A percentile compares a stretch with the other conserved stretches of the same genome.
Evolutionary conservation across 2,797 vertebrate genomes (phyloP).

Genomic region (Dendrocincla fuliginosa): DNA sequence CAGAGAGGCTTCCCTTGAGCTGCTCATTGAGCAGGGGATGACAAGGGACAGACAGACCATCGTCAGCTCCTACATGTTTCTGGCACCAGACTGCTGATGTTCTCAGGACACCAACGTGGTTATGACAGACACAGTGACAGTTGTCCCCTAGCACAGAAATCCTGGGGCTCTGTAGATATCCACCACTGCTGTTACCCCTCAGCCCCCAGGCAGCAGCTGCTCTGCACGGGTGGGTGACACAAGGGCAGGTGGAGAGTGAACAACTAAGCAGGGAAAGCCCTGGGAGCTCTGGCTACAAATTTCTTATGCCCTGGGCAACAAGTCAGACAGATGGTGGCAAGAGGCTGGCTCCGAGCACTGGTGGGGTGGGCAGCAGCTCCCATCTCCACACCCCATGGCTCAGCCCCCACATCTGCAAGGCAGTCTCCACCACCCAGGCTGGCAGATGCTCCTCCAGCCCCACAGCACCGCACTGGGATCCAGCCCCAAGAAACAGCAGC

Average conservation of each 20-base stretch:
- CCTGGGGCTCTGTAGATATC: not conserved
- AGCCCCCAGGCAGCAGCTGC: not conserved
- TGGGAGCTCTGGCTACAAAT: not conserved
- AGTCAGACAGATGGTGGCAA: not conserved
- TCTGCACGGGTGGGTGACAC: not conserved
- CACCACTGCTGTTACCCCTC: not conserved
- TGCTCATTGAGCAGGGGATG: not conserved
- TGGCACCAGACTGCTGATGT: no score
- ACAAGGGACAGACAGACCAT: not conserved
- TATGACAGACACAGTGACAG: not conserved
- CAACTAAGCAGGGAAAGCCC: not conserved
- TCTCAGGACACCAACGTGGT: not conserved
- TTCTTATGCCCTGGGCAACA: not conserved
- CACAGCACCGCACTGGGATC: not conserved
- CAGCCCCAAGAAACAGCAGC: not conserved
- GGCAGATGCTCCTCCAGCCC: not conserved
- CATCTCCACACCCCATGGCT: fast-evolving
- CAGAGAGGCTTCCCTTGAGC: no score
- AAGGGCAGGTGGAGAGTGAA: not conserved
- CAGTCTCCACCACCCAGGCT: not conserved
- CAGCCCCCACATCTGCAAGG: fast-evolving
- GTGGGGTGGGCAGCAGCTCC: not conserved
- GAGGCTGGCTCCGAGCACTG: not conserved
- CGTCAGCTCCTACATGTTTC: fast-evolving
- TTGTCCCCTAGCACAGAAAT: not conserved